Evolutionary conservation across 2,797 vertebrate species (phyloP), one percentile per base, ranked within the genome.

Genomic region (Falco novaeseelandiae): DNA sequence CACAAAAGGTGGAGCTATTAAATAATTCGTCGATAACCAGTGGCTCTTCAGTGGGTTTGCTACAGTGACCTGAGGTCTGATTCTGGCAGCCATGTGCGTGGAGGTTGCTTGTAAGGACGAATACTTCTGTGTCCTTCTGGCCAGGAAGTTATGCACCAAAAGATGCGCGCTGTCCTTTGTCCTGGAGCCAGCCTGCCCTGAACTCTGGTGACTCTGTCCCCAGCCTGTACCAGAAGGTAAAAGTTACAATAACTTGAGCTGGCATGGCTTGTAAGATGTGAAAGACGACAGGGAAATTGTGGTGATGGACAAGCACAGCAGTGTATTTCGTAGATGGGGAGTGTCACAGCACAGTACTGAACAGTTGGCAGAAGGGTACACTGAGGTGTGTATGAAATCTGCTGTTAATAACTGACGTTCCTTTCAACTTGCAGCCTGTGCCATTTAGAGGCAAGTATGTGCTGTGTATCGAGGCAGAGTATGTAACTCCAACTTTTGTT

Each of bases 1-100:
- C 76, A 57, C 69, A 94, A 81, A 97, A 87, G 78, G 81, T 66
- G 51, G 36, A 86, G 51, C 49, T 91, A 40, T 40, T 40, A 6
- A 87, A 86, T 89, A 73, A 90, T 49, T 46, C 0, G 0, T 5
- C 91, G 67, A 61, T 93, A 78, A 72, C 61, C 26, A 38, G 23
- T 26, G 19, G n/a, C 49, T 85, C 40, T 83, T 40, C 69, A 86
- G 65, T 34, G 32, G 21, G 34, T 87, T 93, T 90, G 54, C 46
- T 32, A 20, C 1, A 1, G 38, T 63, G 44, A n/a, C 1, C 1
- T 2, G 30, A 72, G 66, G 36, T 63, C 42, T 83, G 44, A 32
- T 83, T 71, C 63, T 58, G 57, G 27, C 44, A 74, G 74, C 29
- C 23, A 20, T 2, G 13, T 29, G 55, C 0, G 0, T n/a, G 15